Conservation (phyloP, 2,797 vertebrate genomes). For the Enteromius trimaculatus region DNA sequence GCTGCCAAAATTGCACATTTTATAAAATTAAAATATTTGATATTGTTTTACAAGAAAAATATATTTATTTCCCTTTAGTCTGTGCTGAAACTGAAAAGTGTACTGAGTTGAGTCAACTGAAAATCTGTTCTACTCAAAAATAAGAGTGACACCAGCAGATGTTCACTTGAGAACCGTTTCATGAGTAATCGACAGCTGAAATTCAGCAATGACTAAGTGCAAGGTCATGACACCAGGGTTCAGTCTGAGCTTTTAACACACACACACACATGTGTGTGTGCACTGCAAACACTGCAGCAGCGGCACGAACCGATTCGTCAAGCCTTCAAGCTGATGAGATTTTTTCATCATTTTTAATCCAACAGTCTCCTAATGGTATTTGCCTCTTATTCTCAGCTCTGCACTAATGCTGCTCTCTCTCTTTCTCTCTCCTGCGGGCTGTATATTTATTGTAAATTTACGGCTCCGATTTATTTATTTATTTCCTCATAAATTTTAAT, state of each 20-base stretch:
- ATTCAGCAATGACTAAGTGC: constrained; percentile 10
- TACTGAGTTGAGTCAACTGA: background rate
- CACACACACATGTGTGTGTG: background rate
- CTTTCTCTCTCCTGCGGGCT: constrained; percentile 57
- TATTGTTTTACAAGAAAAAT: background rate
- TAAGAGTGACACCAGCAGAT: constrained; percentile 1
- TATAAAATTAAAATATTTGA: background rate
- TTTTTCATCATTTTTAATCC: constrained; percentile 48
- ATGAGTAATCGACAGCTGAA: constrained; percentile 30
- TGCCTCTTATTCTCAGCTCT: constrained; percentile 47
- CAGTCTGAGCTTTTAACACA: background rate
- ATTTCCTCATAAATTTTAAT: constrained; percentile 77
- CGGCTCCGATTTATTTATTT: constrained; percentile 70
- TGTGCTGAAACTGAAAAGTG: background rate
- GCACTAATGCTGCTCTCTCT: constrained; percentile 58
- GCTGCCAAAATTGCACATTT: background rate
- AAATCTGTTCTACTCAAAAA: background rate
- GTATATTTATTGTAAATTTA: constrained; percentile 74
- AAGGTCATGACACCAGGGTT: constrained; percentile 26
- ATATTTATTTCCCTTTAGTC: background rate
- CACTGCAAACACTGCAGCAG: background rate
- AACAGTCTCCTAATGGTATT: constrained; percentile 49
- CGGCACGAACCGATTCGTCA: constrained; percentile 39
- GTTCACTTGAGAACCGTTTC: background rate
- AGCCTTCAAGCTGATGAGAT: constrained; percentile 29